Evolutionary conservation across 2,888 invertebrate genomes (phyloP).

Genomic region (Sinopyrophorus schimmeli): DNA sequence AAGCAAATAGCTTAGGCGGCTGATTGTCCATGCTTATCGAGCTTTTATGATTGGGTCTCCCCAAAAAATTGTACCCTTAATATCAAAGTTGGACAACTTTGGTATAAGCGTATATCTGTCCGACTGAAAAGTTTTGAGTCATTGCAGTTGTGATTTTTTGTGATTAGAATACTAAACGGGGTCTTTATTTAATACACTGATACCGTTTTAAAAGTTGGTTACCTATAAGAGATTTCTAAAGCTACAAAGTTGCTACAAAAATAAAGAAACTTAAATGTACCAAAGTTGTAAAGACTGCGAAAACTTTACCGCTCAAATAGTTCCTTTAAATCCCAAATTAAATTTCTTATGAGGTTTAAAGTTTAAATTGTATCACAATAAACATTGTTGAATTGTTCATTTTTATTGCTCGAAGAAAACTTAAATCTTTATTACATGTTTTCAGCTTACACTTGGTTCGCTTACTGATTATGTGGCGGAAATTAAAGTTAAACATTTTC

Average conservation of each 20-base stretch:
- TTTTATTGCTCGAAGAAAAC: conserved; percentile 4
- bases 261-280: conserved; percentile 13
- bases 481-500: conserved; percentile 8
- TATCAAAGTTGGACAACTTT: too few species aligned
- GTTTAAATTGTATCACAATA: conserved; percentile 19
- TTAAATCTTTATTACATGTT: not conserved
- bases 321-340: conserved; percentile 23
- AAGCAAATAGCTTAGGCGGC: too few species aligned
- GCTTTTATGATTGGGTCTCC: too few species aligned
- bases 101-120: too few species aligned
- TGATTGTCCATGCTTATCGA: too few species aligned
- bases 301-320: conserved; percentile 14
- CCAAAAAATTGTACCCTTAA: too few species aligned
- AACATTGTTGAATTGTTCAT: conserved; percentile 6
- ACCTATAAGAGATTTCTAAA: conserved; percentile 4
- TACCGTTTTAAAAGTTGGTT: conserved; percentile 8
- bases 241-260: conserved; percentile 1
- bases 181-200: too few species aligned
- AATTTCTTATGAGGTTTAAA: conserved; percentile 20
- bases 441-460: not conserved
- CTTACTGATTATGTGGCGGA: not conserved
- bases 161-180: too few species aligned
- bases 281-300: conserved; percentile 12
- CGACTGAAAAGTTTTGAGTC: too few species aligned
- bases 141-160: too few species aligned